Base-by-base conservation (phyloP, 2,888 invertebrate genomes). In the Thyatira batis region DNA sequence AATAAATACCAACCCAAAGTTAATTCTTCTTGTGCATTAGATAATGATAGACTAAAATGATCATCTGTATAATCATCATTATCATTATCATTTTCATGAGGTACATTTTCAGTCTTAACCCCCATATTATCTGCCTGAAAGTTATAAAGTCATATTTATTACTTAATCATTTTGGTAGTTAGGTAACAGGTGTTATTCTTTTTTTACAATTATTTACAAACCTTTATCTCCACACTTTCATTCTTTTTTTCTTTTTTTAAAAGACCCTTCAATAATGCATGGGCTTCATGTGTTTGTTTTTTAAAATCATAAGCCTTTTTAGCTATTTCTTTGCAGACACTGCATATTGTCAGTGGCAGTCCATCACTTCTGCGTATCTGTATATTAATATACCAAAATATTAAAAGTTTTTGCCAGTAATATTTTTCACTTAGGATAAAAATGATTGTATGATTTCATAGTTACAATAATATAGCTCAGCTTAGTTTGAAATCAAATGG, bases 361-460 rank as follows among this genome's bases (percentile, higher is more conserved):
- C 88, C 90, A 82, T 92, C 92, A 45, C 78, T 80, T 65, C 73
- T 78, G 48, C 69, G 70, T 58, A 90, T 83, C 92, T 91, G 67
- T n/a, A 63, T 17, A 49, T 51, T 6, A 51, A 50, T 27, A 17
- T 20, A 8, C 28, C 8, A 28, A 10, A 30, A 30, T n/a, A n/a
- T n/a, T n/a, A n/a, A n/a, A n/a, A n/a, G n/a, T n/a, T n/a, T n/a
- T n/a, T n/a, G n/a, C n/a, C n/a, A n/a, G n/a, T n/a, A n/a, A n/a
- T n/a, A n/a, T n/a, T n/a, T n/a, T n/a, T n/a, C n/a, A n/a, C n/a
- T n/a, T n/a, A n/a, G n/a, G n/a, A n/a, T n/a, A n/a, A n/a, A n/a
- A n/a, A n/a, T n/a, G n/a, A n/a, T n/a, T n/a, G n/a, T n/a, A n/a
- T n/a, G n/a, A n/a, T n/a, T n/a, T n/a, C n/a, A n/a, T n/a, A n/a